A percentile compares a stretch with the other conserved stretches of the same genome.
Evolutionary conservation across 2,888 invertebrate species (phyloP).

Genomic region (Meliscaeva auricollis): DNA sequence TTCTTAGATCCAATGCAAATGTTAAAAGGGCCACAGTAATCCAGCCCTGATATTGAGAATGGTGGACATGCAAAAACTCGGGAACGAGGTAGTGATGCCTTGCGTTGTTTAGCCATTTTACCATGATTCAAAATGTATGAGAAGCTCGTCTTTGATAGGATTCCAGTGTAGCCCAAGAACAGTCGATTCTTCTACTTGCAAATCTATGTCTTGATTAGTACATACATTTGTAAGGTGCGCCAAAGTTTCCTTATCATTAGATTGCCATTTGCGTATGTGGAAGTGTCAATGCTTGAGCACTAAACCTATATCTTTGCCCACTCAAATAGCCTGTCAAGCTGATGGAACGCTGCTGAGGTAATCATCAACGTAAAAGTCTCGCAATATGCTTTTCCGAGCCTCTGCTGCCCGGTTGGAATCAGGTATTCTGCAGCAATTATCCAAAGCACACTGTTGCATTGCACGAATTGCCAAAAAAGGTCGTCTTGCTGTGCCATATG

Average conservation of each 20-base stretch:
- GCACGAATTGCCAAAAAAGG: background rate
- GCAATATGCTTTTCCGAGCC: constrained; percentile 1
- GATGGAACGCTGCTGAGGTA: constrained; percentile 41
- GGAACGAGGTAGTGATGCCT: constrained; percentile 6
- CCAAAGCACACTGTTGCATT: constrained; percentile 50
- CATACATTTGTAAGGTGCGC: constrained; percentile 15
- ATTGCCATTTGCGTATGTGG: constrained; percentile 43
- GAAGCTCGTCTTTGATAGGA: background rate
- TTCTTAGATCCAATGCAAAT: constrained; percentile 8
- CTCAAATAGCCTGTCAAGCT: constrained; percentile 7
- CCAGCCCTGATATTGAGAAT: background rate
- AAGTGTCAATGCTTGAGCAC: too few species aligned
- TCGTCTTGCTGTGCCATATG: constrained; percentile 63
- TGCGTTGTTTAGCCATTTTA: background rate
- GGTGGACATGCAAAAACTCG: background rate
- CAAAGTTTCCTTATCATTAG: constrained; percentile 25
- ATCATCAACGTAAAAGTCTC: constrained; percentile 56
- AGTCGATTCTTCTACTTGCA: constrained; percentile 18
- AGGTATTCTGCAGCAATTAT: constrained; percentile 28
- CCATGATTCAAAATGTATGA: background rate
- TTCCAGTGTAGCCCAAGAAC: background rate
- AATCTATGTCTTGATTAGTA: constrained; percentile 10
- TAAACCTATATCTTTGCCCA: too few species aligned
- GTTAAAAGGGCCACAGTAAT: constrained; percentile 21
- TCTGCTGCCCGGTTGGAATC: constrained; percentile 4